Percentiles rank a stretch among this genome's conserved stretches.
phyloP scores from a whole-genome alignment of 2,113 vertebrate genomes.

The Chloebia gouldiae region DNA sequence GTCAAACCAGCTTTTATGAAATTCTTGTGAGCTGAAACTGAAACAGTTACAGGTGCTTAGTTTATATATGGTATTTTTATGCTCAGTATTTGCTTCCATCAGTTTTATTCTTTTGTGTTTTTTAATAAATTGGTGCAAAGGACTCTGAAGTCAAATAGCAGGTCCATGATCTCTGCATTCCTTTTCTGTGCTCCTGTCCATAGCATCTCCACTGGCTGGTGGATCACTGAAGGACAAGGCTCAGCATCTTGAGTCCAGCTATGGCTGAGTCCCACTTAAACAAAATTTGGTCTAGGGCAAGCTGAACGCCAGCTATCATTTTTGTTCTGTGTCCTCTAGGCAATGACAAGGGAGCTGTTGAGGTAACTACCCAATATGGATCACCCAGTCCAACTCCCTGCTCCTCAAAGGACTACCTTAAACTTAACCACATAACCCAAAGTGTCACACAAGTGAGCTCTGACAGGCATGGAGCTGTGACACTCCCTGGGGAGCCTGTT shows the following conservation, averaged over 20 bases:
- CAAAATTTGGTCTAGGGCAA: not conserved
- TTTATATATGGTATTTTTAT: not conserved
- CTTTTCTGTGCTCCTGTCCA: not conserved
- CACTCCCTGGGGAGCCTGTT: not conserved
- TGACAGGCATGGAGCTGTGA: not conserved
- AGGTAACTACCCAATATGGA: accelerated
- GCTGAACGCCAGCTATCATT: not conserved
- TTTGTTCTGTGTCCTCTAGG: not conserved
- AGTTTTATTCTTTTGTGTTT: not conserved
- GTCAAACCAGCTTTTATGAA: not conserved
- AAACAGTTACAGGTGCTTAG: not conserved
- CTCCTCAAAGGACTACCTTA: not conserved
- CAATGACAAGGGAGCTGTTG: not conserved
- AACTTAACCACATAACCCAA: not conserved
- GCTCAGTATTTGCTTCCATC: not conserved
- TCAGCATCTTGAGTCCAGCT: not conserved
- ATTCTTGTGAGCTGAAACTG: not conserved
- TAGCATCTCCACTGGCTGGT: not conserved
- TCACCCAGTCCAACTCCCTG: not conserved
- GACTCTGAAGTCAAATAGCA: not conserved
- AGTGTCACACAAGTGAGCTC: not conserved
- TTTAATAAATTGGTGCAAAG: not conserved
- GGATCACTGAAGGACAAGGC: not conserved
- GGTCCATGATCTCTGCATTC: not conserved
- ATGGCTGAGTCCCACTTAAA: accelerated